A percentile compares a stretch with the other conserved stretches of the same genome.
These are phyloP conservation scores for Phanerotoma sp. DNA, from an alignment of 2,888 invertebrate genomes.

Conservation along the genomic window DNA sequence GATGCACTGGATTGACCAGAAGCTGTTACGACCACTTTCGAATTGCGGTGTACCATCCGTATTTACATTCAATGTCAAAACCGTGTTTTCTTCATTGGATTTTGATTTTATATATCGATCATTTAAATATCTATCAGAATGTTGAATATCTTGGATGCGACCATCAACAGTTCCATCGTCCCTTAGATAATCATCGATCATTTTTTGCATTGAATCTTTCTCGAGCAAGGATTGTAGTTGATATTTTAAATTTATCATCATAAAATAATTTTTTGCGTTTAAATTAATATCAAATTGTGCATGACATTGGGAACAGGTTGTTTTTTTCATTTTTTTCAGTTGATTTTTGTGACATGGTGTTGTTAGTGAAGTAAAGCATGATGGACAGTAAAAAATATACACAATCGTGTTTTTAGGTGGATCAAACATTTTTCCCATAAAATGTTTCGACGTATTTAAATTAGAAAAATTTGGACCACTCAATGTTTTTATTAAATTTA, in stretches of 20 bases:
- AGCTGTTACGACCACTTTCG: slow-evolving; percentile 8
- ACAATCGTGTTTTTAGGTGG: not conserved
- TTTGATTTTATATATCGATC: no score
- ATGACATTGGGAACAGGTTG: not conserved
- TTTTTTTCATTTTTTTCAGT: not conserved
- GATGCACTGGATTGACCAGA: slow-evolving; percentile 28
- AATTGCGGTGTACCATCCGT: no score
- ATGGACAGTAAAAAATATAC: slow-evolving; percentile 6
- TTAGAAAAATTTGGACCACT: slow-evolving; percentile 25
- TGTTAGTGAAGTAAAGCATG: not conserved
- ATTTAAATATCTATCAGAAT: no score
- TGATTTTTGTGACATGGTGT: not conserved
- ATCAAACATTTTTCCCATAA: slow-evolving; percentile 10
- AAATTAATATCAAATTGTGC: not conserved
- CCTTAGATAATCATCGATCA: slow-evolving; percentile 1
- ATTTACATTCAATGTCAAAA: no score
- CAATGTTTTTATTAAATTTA: slow-evolving; percentile 18
- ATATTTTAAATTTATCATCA: slow-evolving; percentile 24
- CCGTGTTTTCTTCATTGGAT: no score
- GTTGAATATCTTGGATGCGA: no score
- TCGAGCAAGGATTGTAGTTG: slow-evolving; percentile 20
- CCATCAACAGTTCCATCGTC: no score
- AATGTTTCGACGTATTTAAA: slow-evolving; percentile 9
- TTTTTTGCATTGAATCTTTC: not conserved
- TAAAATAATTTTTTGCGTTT: slow-evolving; percentile 19